These are phyloP conservation scores for Mesitornis unicolor DNA, from an alignment of 2,113 vertebrate genomes.

Conservation along the genomic window DNA sequence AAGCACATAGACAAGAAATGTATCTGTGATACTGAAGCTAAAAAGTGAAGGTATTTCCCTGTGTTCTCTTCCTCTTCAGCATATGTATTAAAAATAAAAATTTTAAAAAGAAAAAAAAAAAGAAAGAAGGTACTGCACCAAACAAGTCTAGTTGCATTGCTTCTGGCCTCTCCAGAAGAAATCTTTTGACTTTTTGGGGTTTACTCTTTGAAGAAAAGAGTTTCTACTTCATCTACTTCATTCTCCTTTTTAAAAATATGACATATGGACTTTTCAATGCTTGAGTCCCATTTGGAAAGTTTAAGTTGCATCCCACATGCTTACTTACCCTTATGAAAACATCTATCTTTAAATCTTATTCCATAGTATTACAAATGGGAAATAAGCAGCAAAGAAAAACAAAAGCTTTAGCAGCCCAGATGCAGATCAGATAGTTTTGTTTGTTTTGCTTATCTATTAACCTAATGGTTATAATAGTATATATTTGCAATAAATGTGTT, in stretches of 20 bases:
- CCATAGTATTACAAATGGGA: not conserved
- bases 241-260: not conserved
- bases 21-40: not conserved
- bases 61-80: not conserved
- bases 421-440: not conserved
- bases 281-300: not conserved
- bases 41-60: not conserved
- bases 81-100: not conserved
- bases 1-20: not conserved
- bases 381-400: not conserved
- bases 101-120: no score
- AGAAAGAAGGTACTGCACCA: not conserved
- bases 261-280: not conserved
- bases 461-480: not conserved
- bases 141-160: not conserved
- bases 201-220: not conserved
- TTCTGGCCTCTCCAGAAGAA: not conserved
- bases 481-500: not conserved
- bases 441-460: not conserved
- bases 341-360: not conserved
- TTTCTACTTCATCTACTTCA: not conserved
- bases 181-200: not conserved
- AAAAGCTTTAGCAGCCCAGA: not conserved
- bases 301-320: not conserved
- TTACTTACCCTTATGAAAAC: not conserved